A percentile compares a stretch with the other conserved stretches of the same genome.
phyloP scores from a whole-genome alignment of 1,140 invertebrate species.

The Pseudomyrmex sp. region DNA sequence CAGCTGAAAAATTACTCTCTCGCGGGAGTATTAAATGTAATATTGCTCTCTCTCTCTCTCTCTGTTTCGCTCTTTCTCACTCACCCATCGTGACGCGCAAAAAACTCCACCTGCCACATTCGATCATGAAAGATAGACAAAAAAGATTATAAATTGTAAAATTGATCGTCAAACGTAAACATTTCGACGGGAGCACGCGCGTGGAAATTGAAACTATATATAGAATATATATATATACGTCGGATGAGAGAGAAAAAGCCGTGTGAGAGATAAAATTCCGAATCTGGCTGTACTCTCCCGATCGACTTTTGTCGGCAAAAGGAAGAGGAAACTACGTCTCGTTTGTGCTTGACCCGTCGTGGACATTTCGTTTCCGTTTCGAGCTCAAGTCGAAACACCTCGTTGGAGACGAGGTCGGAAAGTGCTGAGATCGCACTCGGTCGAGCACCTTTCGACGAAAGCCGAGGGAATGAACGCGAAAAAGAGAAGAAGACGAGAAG shows the following conservation, averaged over 20 bases:
- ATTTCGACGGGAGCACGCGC: no score
- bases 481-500: background rate
- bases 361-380: conserved; percentile 68
- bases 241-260: background rate
- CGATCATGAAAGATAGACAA: background rate
- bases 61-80: no score
- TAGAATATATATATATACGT: background rate
- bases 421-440: conserved; percentile 71
- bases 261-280: background rate
- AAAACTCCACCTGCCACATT: background rate
- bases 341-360: conserved; percentile 39
- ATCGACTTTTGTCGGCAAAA: conserved; percentile 12
- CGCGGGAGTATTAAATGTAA: background rate
- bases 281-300: background rate
- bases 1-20: conserved; percentile 7
- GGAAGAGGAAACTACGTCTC: conserved; percentile 10
- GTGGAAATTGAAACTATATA: no score
- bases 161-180: no score
- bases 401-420: conserved; percentile 56
- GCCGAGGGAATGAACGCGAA: conserved; percentile 25
- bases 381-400: conserved; percentile 47
- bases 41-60: background rate
- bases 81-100: background rate
- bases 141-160: conserved; percentile 8
- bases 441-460: conserved; percentile 58